These are phyloP conservation scores for Tamias sibiricus DNA, from an alignment of 2,113 vertebrate genomes.

Conservation along the genomic window DNA sequence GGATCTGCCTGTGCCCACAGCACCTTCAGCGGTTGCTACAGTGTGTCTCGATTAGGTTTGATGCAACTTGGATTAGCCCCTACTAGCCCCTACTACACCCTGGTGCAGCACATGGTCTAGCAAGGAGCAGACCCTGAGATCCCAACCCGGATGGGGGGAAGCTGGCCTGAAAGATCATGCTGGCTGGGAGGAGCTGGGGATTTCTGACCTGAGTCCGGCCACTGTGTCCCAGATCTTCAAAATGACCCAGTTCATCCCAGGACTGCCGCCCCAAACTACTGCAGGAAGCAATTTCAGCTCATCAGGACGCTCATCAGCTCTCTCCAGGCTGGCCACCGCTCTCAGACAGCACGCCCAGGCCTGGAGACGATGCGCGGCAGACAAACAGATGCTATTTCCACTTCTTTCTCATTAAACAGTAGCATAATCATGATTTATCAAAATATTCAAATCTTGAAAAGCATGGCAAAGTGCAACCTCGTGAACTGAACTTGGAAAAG, in stretches of 20 bases:
- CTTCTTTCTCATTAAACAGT: constrained; percentile 75
- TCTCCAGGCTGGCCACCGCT: constrained; percentile 58
- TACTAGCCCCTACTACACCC: neutral
- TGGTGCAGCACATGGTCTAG: neutral
- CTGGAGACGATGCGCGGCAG: constrained; percentile 37
- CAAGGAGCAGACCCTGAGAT: neutral
- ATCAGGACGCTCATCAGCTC: constrained; percentile 72
- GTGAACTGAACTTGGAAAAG: constrained; percentile 57
- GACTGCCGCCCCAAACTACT: neutral
- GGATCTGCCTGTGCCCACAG: neutral
- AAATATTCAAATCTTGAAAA: constrained; percentile 76
- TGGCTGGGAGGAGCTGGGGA: neutral
- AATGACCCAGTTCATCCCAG: constrained; percentile 63
- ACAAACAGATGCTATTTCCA: constrained; percentile 73
- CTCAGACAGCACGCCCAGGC: constrained; percentile 70
- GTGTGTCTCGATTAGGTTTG: neutral
- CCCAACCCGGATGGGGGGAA: neutral
- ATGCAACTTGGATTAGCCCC: neutral
- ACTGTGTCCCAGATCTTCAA: neutral
- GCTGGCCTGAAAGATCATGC: accelerated
- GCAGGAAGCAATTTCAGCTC: constrained; percentile 80
- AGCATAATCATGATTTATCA: constrained; percentile 78
- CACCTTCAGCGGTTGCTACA: neutral
- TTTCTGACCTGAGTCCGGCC: neutral
- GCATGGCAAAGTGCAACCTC: constrained; percentile 73